Conservation (phyloP, 1,140 invertebrate genomes). For the Euborellia annulipes region DNA sequence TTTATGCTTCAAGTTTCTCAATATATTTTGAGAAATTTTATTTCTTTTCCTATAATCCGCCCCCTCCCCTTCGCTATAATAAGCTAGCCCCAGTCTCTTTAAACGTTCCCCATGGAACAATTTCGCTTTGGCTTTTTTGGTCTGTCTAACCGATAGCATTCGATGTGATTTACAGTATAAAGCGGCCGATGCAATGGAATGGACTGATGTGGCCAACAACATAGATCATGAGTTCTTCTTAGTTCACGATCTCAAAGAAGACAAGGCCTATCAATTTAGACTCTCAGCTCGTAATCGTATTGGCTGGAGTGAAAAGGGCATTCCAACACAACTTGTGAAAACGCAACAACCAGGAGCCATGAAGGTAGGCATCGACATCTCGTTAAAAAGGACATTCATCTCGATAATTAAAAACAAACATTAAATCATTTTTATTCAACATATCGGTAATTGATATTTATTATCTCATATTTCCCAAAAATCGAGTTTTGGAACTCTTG, state of each 20-base stretch:
- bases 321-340: conserved; percentile 49
- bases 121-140: too few relatives aligned
- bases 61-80: background rate
- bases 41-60: background rate
- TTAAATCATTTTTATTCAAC: too few relatives aligned
- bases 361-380: too few relatives aligned
- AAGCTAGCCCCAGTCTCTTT: too few relatives aligned
- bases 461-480: too few relatives aligned
- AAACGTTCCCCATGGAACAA: too few relatives aligned
- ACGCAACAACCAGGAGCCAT: conserved; percentile 37
- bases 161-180: background rate
- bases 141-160: too few relatives aligned
- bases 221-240: conserved; percentile 90
- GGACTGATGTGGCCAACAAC: conserved; percentile 72
- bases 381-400: too few relatives aligned
- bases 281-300: conserved; percentile 78
- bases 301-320: conserved; percentile 76
- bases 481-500: too few relatives aligned
- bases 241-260: conserved; percentile 55
- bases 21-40: background rate
- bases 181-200: conserved; percentile 48
- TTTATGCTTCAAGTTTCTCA: conserved; percentile 17
- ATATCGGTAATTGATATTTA: too few relatives aligned
- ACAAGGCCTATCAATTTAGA: conserved; percentile 74
- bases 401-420: too few relatives aligned